These are phyloP conservation scores for Spilarctia lutea DNA, from an alignment of 2,888 invertebrate species.

Conservation along the genomic window DNA sequence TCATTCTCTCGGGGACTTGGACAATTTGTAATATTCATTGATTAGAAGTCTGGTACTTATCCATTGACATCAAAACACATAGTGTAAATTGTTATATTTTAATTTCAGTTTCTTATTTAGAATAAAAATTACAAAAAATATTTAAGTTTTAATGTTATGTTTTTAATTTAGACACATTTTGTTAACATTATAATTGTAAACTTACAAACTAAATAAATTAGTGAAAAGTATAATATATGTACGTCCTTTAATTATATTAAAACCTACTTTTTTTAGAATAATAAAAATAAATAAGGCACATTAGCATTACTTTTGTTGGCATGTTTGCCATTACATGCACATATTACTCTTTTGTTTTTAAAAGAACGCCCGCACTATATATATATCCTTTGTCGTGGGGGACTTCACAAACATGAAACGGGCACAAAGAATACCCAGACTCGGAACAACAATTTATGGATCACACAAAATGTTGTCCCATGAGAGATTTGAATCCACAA, in stretches of 20 bases:
- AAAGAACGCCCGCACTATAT: no score
- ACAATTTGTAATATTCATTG: no score
- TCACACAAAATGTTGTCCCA: no score
- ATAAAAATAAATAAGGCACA: background rate
- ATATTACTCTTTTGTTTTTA: no score
- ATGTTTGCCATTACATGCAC: background rate
- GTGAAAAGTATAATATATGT: background rate
- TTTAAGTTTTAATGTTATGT: background rate
- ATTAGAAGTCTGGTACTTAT: no score
- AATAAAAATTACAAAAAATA: slow-evolving; percentile 1
- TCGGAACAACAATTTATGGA: background rate
- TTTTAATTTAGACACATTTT: background rate
- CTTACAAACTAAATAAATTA: background rate
- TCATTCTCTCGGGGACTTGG: no score
- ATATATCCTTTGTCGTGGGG: no score
- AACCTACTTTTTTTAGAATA: background rate
- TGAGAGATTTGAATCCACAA: no score
- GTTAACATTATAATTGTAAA: background rate
- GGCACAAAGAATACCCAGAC: no score
- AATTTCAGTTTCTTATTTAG: background rate
- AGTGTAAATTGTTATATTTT: background rate
- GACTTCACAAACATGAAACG: no score
- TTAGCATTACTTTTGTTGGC: background rate
- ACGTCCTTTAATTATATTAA: background rate
- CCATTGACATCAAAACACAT: background rate